Conservation (phyloP, 2,113 vertebrate species). For the Cyprinus carpio region DNA sequence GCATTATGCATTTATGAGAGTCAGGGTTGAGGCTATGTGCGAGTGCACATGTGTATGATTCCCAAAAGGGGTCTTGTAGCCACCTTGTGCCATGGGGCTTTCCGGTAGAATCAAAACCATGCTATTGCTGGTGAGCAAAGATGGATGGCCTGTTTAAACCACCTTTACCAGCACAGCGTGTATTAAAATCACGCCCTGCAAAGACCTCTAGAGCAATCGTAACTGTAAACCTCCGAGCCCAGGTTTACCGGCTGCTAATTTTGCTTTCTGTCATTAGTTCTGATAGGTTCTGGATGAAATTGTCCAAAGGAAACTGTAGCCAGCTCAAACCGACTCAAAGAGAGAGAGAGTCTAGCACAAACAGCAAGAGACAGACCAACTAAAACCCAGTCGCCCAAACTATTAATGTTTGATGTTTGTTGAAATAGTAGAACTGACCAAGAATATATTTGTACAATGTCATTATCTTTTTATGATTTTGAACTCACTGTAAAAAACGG, state of each 20-base stretch:
- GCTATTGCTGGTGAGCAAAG: constrained; percentile 51
- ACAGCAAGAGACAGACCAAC: neutral
- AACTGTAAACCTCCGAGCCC: constrained; percentile 52
- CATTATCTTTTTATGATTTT: neutral
- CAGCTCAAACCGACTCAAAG: constrained; percentile 18
- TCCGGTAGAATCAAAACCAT: neutral
- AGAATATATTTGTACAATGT: neutral
- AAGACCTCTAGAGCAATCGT: constrained; percentile 42
- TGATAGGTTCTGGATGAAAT: constrained; percentile 51
- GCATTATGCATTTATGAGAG: constrained; percentile 49
- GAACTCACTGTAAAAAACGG: neutral
- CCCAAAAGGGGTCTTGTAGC: constrained; percentile 17
- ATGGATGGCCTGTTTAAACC: constrained; percentile 69
- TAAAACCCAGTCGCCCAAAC: neutral
- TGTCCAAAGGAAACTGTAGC: neutral
- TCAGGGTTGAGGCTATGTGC: constrained; percentile 10
- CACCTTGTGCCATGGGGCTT: constrained; percentile 17
- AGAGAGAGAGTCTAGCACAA: neutral
- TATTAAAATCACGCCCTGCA: constrained; percentile 66
- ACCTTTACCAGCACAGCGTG: constrained; percentile 62
- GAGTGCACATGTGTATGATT: constrained; percentile 15
- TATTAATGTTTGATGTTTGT: neutral
- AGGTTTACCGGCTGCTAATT: constrained; percentile 46
- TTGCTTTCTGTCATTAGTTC: constrained; percentile 56
- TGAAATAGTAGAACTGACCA: neutral